A percentile compares a stretch with the other conserved stretches of the same genome.
Evolutionary conservation across 2,888 invertebrate genomes (phyloP).

Genomic region (Elysia crispata): DNA sequence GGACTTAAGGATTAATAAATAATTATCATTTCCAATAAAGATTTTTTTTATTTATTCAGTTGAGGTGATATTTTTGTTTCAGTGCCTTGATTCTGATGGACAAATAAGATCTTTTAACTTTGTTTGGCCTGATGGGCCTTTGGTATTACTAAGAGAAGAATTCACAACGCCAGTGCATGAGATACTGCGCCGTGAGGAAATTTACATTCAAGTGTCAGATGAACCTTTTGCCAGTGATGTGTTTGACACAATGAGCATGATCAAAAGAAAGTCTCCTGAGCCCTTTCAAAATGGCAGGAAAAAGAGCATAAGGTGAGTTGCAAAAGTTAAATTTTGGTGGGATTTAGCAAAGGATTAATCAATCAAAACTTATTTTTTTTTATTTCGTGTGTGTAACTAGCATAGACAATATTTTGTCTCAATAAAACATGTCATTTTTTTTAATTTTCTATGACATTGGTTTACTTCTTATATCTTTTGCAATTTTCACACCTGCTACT

Average conservation of each 20-base stretch:
- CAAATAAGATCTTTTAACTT: conserved; percentile 21
- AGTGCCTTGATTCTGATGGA: conserved; percentile 21
- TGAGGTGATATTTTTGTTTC: too few species aligned
- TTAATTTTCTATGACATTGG: too few species aligned
- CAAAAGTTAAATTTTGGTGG: not conserved
- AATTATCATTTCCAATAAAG: too few species aligned
- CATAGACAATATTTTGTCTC: too few species aligned
- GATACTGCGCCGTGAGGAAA: conserved; percentile 29
- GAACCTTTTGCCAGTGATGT: conserved; percentile 12
- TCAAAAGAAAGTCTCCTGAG: conserved; percentile 26
- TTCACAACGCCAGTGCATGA: conserved; percentile 31
- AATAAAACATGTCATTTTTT: too few species aligned
- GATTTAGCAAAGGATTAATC: too few species aligned
- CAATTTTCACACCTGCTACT: too few species aligned
- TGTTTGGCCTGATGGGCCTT: conserved; percentile 36
- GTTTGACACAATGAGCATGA: not conserved
- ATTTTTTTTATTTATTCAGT: too few species aligned
- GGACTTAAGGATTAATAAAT: too few species aligned
- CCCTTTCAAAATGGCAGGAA: not conserved
- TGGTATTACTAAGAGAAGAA: conserved; percentile 16
- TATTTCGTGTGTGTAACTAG: too few species aligned
- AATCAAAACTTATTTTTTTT: too few species aligned
- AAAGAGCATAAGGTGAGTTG: conserved; percentile 31
- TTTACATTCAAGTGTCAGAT: conserved; percentile 5
- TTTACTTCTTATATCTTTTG: too few species aligned